Conservation (phyloP, 2,888 invertebrate species). For the Acanthosoma haemorrhoidale region DNA sequence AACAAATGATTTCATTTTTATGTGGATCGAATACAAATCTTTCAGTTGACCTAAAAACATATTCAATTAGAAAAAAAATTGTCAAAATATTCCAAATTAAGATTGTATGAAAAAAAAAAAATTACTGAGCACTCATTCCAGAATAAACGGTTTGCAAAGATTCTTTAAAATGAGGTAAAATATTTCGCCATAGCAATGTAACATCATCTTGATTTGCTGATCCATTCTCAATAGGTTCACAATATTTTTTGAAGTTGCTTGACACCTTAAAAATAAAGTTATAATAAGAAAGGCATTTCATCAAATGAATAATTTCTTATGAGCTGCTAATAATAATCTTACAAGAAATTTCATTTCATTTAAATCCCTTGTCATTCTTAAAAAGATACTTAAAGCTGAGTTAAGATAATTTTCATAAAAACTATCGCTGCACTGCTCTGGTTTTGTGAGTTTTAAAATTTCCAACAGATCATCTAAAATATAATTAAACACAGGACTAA, state of each 20-base stretch:
- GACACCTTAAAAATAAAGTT: constrained; percentile 43
- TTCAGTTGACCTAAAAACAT: constrained; percentile 2
- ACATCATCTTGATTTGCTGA: constrained; percentile 60
- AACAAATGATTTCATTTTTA: constrained; percentile 29
- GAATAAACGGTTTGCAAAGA: constrained; percentile 74
- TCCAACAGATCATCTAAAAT: constrained; percentile 48
- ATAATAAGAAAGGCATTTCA: background rate
- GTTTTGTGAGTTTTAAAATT: constrained; percentile 47
- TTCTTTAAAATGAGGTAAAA: constrained; percentile 66
- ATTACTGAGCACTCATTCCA: constrained; percentile 46
- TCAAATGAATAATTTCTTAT: constrained; percentile 45
- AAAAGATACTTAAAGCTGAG: constrained; percentile 77
- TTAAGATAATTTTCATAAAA: constrained; percentile 75
- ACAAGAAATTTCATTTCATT: constrained; percentile 78
- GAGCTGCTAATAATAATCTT: constrained; percentile 46
- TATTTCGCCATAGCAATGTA: constrained; percentile 70
- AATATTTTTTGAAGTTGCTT: constrained; percentile 62
- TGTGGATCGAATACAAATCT: constrained; percentile 15
- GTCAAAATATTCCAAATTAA: constrained; percentile 50
- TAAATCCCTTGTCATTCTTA: constrained; percentile 76
- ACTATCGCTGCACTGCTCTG: constrained; percentile 48
- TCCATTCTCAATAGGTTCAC: constrained; percentile 67
- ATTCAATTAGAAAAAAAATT: background rate
- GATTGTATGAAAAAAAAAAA: background rate
- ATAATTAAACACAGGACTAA: too few relatives aligned